These are phyloP conservation scores for Conus betulinus DNA, from an alignment of 1,140 invertebrate genomes.

Conservation along the genomic window DNA sequence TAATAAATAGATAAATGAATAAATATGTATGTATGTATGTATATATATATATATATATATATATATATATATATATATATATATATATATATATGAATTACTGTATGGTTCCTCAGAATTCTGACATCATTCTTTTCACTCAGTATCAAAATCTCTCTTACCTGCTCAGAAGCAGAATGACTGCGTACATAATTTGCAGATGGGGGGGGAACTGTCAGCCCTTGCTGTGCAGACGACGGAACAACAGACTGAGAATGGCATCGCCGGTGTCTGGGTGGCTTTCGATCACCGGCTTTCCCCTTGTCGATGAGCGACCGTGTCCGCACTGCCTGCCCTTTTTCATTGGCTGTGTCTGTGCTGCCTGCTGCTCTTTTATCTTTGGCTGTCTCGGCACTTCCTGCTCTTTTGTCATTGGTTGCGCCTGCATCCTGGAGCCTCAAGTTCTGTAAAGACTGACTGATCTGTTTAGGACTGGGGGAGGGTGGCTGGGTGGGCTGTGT, in stretches of 20 bases:
- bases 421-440: not conserved
- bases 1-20: too few species aligned
- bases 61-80: too few species aligned
- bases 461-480: not conserved
- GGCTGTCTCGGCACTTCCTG: not conserved
- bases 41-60: too few species aligned
- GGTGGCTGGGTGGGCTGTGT: not conserved
- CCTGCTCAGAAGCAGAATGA: constrained; percentile 14
- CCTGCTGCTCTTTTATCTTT: not conserved
- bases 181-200: not conserved
- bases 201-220: not conserved
- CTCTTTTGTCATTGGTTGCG: not conserved
- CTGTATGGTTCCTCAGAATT: too few species aligned
- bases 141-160: not conserved
- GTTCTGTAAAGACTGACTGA: not conserved
- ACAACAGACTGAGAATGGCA: constrained; percentile 30
- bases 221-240: not conserved
- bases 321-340: constrained; percentile 5
- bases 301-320: not conserved
- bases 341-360: not conserved
- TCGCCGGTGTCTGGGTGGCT: constrained; percentile 8
- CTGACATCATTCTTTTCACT: too few species aligned
- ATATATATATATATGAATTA: too few species aligned
- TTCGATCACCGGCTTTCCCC: not conserved
- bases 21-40: too few species aligned